phyloP scores from a whole-genome alignment of 1,140 invertebrate genomes.

The Lanistes nyassanus region DNA sequence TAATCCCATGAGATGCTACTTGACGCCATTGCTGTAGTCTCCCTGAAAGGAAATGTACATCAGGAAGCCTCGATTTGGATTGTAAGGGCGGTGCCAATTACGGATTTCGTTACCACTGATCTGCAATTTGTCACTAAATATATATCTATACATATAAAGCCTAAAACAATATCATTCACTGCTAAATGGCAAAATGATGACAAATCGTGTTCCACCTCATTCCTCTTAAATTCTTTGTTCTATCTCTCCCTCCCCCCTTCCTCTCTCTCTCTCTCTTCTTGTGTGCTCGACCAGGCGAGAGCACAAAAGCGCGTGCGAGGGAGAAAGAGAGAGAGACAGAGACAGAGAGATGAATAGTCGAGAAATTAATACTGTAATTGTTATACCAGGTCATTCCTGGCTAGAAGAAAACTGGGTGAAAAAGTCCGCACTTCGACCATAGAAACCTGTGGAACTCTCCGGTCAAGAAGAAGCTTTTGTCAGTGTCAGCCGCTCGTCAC shows the following conservation, averaged over 20 bases:
- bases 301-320: too few relatives aligned
- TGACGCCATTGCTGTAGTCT: too few relatives aligned
- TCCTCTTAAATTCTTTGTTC: background rate
- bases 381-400: background rate
- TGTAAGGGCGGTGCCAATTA: background rate
- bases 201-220: background rate
- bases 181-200: too few relatives aligned
- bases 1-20: background rate
- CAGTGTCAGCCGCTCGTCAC: background rate
- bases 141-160: background rate
- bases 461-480: background rate
- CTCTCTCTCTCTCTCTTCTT: too few relatives aligned
- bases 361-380: background rate
- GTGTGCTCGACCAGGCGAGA: too few relatives aligned
- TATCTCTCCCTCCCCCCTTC: too few relatives aligned
- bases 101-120: background rate
- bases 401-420: background rate
- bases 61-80: slow-evolving; percentile 7
- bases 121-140: background rate
- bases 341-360: background rate
- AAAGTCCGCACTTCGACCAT: too few relatives aligned
- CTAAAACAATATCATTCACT: too few relatives aligned
- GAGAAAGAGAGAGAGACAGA: slow-evolving; percentile 6
- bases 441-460: too few relatives aligned
- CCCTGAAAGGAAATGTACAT: too few relatives aligned